Evolutionary conservation across 1,140 invertebrate genomes (phyloP), one percentile per base, ranked within the genome.

Genomic region (Drosophila leontia): DNA sequence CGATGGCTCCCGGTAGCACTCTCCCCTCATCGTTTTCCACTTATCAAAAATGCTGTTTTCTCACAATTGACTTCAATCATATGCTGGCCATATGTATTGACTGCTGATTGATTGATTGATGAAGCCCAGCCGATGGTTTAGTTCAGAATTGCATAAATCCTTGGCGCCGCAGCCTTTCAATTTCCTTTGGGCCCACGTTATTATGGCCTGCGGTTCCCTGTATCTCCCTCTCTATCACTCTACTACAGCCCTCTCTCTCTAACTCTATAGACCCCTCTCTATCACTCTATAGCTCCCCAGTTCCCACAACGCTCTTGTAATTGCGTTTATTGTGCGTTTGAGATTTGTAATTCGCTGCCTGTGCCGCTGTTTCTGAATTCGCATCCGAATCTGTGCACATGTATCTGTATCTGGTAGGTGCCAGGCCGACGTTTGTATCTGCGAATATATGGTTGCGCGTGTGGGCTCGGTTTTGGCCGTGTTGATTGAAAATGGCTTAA

Each of bases 401-500:
- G 37, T 53, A 26, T 35, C 19, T 50, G 50, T 58, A 48, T 62
- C 37, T 35, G 32, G 32, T 58, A 41, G 58, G 45, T 65, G 39
- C 17, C 35, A 19, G 32, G 39, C 39, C 37, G 12, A 23, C 44
- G 11, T 17, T 35, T 23, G 39, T 61, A 41, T 69, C 42, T 55
- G 47, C 53, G 53, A 39, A 44, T 61, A 26, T 17, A 23, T 59
- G 32, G 56, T 26, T 19, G n/a, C 17, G 47, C 44, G 71, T 68
- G 48, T 59, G 55, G 65, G 37, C 26, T 42, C n/a, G 64, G 80
- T 48, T 59, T 75, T 37, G 53, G 71, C 57, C 50, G 84, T 90
- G 84, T 90, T 88, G 84, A 88, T 88, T 88, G 84, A 88, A 88
- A 88, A 88, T 90, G 81, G 85, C 84, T 88, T 81, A 88, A 88